Evolutionary conservation across 2,797 vertebrate species (phyloP).

Genomic region (Platalea minor): DNA sequence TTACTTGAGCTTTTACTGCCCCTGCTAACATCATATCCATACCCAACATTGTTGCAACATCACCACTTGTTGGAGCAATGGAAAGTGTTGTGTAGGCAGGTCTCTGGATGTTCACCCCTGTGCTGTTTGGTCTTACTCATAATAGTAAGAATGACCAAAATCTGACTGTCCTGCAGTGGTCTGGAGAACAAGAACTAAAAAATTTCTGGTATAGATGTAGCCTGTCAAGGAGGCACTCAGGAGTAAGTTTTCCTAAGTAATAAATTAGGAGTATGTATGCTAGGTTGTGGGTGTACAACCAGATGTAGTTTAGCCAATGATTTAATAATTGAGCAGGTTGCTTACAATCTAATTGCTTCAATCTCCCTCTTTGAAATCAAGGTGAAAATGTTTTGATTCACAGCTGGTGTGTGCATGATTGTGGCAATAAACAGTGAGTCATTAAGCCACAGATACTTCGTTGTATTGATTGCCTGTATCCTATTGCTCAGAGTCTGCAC

Average conservation of each 20-base stretch:
- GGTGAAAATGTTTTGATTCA: background rate
- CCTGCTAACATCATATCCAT: background rate
- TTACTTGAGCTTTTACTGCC: background rate
- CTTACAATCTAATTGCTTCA: background rate
- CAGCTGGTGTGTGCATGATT: background rate
- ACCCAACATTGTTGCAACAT: background rate
- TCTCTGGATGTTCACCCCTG: background rate
- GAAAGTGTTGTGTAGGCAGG: background rate
- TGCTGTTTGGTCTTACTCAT: background rate
- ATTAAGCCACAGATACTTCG: background rate
- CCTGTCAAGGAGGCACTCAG: background rate
- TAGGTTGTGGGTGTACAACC: background rate
- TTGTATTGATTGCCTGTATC: background rate
- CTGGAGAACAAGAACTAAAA: background rate
- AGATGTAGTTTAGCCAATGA: background rate
- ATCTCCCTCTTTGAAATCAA: background rate
- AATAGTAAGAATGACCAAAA: background rate
- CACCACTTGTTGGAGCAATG: background rate
- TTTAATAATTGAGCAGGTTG: background rate
- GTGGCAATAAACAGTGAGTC: background rate
- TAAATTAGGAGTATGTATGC: background rate
- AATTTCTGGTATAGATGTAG: background rate
- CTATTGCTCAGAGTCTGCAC: background rate
- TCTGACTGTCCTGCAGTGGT: background rate
- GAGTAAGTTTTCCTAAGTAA: background rate